Evolutionary conservation across 2,113 vertebrate genomes (phyloP).

Genomic region (Oncorhynchus masou): DNA sequence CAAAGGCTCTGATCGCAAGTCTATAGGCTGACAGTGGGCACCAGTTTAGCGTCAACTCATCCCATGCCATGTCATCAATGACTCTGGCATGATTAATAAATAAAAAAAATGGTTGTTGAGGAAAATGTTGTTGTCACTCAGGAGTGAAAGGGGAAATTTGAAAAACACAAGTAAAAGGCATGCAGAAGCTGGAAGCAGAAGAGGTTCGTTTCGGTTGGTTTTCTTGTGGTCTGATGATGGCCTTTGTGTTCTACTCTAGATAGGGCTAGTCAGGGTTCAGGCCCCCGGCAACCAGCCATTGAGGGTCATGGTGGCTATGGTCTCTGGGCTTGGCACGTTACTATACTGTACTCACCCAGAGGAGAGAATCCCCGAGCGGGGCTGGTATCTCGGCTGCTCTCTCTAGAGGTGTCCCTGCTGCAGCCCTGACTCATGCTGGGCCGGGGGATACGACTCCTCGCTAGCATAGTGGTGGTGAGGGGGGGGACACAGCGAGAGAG

Average conservation of each 20-base stretch:
- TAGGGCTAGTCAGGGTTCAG: too few relatives aligned
- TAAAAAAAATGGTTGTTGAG: constrained; percentile 6
- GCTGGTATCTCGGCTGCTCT: constrained; percentile 93
- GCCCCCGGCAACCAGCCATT: too few relatives aligned
- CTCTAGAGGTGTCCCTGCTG: constrained; percentile 92
- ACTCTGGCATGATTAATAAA: neutral
- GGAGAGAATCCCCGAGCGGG: constrained; percentile 88
- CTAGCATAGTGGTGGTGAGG: constrained; percentile 57
- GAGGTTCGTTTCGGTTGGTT: too few relatives aligned
- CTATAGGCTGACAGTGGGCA: too few relatives aligned
- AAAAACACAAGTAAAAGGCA: neutral
- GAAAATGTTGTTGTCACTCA: constrained; percentile 6
- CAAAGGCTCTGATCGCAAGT: too few relatives aligned
- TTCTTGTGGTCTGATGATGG: too few relatives aligned
- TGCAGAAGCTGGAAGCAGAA: constrained; percentile 19
- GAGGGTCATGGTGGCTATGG: neutral
- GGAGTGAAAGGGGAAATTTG: constrained; percentile 9
- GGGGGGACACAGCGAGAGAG: neutral
- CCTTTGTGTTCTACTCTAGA: too few relatives aligned
- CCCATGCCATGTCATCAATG: neutral
- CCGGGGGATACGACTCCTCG: constrained; percentile 89
- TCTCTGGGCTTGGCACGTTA: constrained; percentile 7
- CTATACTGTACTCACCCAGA: constrained; percentile 82
- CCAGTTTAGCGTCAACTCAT: too few relatives aligned
- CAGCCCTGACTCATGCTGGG: constrained; percentile 95